Evolutionary conservation across 2,888 invertebrate genomes (phyloP), one percentile per base, ranked within the genome.

Genomic region (Stenchaetothrips biformis): DNA sequence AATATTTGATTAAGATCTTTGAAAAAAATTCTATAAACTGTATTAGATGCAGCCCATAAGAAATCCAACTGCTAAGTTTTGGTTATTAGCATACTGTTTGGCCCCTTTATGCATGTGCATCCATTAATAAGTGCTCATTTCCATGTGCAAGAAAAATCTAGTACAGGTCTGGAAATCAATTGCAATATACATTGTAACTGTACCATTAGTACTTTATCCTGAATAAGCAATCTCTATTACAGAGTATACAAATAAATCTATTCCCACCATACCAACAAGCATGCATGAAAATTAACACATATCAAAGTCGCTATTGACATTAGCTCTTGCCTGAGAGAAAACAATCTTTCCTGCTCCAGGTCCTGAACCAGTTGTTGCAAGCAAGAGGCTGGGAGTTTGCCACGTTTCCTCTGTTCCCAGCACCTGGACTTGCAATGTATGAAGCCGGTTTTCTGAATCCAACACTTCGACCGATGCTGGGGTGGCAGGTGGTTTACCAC

Each of bases 391-490:
- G 0, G 95, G 95, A 0, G 95, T 95, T 81, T 95, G 93, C 95
- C 95, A 95, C 0, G 94, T 95, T 86, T 95, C 95, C 85, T 95
- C 95, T 0, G 92, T 92, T 0, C 94, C 95, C 81, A 95, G 87
- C 48, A 95, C 92, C 85, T 93, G 91, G 9, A 95, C 93, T 84
- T 93, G 91, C 82, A 95, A 87, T 83, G 91, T 91, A 85, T 94
- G 93, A 2, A 89, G 89, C 81, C 90, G 90, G 79, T 92, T 92
- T 81, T 88, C 88, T 11, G 88, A 88, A 85, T 89, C 89, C 84
- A 86, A 86, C 82, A 89, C 85, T 85, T 89, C 88, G 84, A 88
- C 86, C 83, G 88, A 87, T 85, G 88, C 87, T 85, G 88, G 88
- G 86, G 83, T 84, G 11, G 67, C 67, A 74, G 67, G 67, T 7